phyloP scores from a whole-genome alignment of 2,797 vertebrate species.

The Intellagama lesueurii region DNA sequence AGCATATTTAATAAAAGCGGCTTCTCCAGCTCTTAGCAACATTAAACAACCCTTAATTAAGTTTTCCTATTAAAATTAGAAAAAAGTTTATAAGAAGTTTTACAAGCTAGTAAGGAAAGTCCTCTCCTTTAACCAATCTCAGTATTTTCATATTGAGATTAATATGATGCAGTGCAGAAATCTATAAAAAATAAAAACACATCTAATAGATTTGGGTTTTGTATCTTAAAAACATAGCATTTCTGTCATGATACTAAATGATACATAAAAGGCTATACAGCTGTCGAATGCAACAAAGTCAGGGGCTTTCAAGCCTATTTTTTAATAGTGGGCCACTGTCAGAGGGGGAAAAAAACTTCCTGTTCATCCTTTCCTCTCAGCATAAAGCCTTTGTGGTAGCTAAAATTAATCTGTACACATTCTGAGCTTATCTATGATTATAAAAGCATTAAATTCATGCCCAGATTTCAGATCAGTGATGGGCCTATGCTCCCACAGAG shows the following conservation, averaged over 20 bases:
- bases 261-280: not conserved
- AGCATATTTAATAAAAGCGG: constrained; percentile 25
- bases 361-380: not conserved
- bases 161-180: not conserved
- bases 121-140: not conserved
- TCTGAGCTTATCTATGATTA: not conserved
- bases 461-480: not conserved
- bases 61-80: not conserved
- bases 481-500: not conserved
- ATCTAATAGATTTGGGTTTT: no score
- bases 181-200: not conserved
- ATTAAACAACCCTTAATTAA: constrained; percentile 12
- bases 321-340: not conserved
- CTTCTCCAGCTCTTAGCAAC: not conserved
- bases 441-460: not conserved
- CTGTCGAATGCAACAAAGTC: not conserved
- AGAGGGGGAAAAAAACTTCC: not conserved
- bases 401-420: not conserved
- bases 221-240: not conserved
- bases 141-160: not conserved
- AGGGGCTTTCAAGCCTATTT: not conserved
- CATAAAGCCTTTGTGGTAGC: not conserved
- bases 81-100: not conserved
- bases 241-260: not conserved
- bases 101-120: not conserved